Conservation (phyloP, 1,140 invertebrate genomes). For the Dendroctonus valens region DNA sequence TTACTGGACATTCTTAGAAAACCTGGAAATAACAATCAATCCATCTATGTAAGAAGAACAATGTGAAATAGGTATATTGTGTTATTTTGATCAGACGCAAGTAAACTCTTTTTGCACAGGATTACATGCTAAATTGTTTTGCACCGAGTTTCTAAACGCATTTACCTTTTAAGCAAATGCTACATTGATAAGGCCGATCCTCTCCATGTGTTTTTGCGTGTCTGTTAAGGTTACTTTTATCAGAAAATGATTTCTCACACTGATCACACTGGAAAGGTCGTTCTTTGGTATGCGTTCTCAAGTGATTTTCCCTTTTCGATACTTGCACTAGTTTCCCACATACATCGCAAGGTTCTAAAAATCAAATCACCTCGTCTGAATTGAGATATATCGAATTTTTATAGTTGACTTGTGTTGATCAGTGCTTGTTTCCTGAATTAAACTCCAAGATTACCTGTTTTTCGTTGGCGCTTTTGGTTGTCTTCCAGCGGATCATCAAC, state of each 20-base stretch:
- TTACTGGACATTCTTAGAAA: slow-evolving; percentile 20
- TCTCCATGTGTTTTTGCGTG: slow-evolving; percentile 62
- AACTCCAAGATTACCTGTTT: too few species aligned
- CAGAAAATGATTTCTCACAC: slow-evolving; percentile 37
- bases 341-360: too few species aligned
- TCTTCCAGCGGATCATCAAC: too few species aligned
- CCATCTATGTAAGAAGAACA: too few species aligned
- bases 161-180: slow-evolving; percentile 21
- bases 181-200: slow-evolving; percentile 39
- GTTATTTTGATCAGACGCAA: not conserved
- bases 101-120: too few species aligned
- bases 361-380: too few species aligned
- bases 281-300: slow-evolving; percentile 43
- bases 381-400: too few species aligned
- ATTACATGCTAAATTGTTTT: not conserved
- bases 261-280: slow-evolving; percentile 43
- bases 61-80: too few species aligned
- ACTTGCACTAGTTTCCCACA: too few species aligned
- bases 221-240: slow-evolving; percentile 34
- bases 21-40: not conserved
- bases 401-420: too few species aligned
- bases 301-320: slow-evolving; percentile 19
- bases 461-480: too few species aligned
- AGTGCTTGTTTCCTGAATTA: too few species aligned
- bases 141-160: not conserved